A percentile compares a stretch with the other conserved stretches of the same genome.
Conservation (phyloP, 2,113 vertebrate species). For the Callipepla californica region DNA sequence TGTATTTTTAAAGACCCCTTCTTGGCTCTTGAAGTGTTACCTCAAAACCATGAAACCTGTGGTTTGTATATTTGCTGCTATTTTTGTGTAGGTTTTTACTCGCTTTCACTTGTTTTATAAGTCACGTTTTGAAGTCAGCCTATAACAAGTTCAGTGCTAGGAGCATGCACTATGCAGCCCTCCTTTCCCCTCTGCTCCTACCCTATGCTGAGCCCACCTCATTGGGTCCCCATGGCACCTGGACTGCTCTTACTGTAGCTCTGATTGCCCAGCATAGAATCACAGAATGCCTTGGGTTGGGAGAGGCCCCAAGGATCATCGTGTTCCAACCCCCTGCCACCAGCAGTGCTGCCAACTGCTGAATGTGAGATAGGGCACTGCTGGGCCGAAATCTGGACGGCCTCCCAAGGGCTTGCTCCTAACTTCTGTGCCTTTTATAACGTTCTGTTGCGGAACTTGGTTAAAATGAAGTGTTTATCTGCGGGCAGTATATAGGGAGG, state of each 20-base stretch:
- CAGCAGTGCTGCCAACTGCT: no score
- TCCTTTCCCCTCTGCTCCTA: neutral
- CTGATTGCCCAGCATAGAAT: rapidly evolving
- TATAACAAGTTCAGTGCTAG: no score
- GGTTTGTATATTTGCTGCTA: neutral
- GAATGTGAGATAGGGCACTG: rapidly evolving
- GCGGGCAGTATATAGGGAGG: neutral
- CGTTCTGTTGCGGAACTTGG: neutral
- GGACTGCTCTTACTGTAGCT: rapidly evolving
- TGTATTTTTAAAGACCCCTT: no score
- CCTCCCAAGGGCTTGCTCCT: neutral
- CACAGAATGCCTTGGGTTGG: no score
- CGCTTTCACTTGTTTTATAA: neutral
- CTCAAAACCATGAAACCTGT: neutral
- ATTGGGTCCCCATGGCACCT: neutral
- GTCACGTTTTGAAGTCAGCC: neutral
- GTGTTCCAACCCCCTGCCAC: no score
- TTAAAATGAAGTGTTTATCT: neutral
- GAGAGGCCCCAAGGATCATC: no score
- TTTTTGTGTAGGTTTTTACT: neutral
- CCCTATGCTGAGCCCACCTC: rapidly evolving
- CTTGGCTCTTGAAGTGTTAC: neutral
- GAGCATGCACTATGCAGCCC: rapidly evolving
- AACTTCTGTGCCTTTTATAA: neutral
- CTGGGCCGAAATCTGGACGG: neutral